Conservation (phyloP, 2,797 vertebrate genomes). For the Dromococcyx pavoninus region DNA sequence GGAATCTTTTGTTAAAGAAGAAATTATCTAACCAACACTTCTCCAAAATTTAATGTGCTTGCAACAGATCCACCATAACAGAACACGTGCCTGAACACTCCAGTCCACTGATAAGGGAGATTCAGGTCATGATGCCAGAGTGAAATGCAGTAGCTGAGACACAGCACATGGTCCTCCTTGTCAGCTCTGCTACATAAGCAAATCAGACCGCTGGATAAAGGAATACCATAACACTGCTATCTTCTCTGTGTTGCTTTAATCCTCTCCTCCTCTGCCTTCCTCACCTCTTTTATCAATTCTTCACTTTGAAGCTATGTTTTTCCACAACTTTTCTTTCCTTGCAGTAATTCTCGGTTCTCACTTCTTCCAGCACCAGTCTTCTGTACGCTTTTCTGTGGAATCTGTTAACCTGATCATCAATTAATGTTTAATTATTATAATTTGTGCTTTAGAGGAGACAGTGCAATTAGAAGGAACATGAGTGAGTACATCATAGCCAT, state of each 20-base stretch:
- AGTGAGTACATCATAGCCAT: neutral
- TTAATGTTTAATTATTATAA: neutral
- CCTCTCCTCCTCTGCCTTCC: neutral
- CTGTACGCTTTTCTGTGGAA: neutral
- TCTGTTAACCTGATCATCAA: neutral
- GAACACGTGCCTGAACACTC: neutral
- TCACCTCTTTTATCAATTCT: neutral
- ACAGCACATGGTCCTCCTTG: conserved; percentile 12
- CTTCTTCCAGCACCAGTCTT: neutral
- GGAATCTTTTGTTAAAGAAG: neutral
- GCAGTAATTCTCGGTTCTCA: neutral
- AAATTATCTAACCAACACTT: neutral
- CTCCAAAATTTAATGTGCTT: neutral
- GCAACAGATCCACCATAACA: neutral
- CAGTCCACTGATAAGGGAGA: neutral
- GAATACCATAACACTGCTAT: neutral
- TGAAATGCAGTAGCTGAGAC: neutral
- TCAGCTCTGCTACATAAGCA: neutral
- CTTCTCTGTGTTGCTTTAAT: neutral
- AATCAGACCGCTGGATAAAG: neutral
- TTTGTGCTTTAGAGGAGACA: neutral
- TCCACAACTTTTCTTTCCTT: neutral
- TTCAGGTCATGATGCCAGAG: neutral
- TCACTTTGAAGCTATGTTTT: neutral
- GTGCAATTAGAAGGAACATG: neutral